A percentile compares a stretch with the other conserved stretches of the same genome.
Conservation (phyloP, 1,140 invertebrate genomes). For the Pararge aegeria region DNA sequence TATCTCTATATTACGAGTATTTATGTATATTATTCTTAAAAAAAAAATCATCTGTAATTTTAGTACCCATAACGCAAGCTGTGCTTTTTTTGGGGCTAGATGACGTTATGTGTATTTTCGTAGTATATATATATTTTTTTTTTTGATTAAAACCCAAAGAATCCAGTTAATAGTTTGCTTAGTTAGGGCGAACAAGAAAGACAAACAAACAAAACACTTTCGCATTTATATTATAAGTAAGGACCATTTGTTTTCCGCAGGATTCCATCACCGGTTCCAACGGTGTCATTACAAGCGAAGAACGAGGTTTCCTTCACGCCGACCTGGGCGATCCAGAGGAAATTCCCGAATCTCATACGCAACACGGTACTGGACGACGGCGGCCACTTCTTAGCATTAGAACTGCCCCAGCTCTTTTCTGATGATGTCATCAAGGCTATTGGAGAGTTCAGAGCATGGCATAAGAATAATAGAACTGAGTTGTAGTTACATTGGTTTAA, state of each 20-base stretch:
- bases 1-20: too few species aligned
- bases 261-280: slow-evolving; percentile 79
- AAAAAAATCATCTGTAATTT: too few species aligned
- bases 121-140: too few species aligned
- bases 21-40: too few species aligned
- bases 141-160: too few species aligned
- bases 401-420: slow-evolving; percentile 83
- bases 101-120: too few species aligned
- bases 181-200: too few species aligned
- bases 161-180: too few species aligned
- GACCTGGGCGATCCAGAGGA: slow-evolving; percentile 67
- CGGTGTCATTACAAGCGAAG: slow-evolving; percentile 77
- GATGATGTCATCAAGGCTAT: slow-evolving; percentile 76
- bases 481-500: slow-evolving; percentile 31
- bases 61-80: too few species aligned
- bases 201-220: too few species aligned
- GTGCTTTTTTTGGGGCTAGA: too few species aligned
- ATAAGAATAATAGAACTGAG: slow-evolving; percentile 49
- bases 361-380: slow-evolving; percentile 79
- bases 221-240: too few species aligned
- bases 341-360: slow-evolving; percentile 80
- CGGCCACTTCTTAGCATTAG: slow-evolving; percentile 89
- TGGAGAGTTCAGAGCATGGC: slow-evolving; percentile 40
- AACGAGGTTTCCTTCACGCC: slow-evolving; percentile 79
- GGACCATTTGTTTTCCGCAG: slow-evolving; percentile 38